phyloP scores from a whole-genome alignment of 2,888 invertebrate species.

The Thymelicus sylvestris region DNA sequence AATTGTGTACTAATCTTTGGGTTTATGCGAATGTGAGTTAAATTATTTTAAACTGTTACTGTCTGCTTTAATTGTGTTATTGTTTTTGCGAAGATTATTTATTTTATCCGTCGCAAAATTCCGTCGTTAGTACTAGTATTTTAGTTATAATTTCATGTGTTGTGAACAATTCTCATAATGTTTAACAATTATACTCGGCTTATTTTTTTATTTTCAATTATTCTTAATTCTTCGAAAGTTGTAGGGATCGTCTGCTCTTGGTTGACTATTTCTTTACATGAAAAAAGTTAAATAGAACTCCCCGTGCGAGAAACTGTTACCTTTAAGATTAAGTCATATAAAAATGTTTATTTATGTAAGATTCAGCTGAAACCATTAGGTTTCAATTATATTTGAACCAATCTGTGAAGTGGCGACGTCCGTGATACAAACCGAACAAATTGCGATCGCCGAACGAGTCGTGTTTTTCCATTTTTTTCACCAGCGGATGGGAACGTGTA shows the following conservation, averaged over 20 bases:
- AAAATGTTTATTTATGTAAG: background rate
- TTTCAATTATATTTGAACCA: constrained; percentile 70
- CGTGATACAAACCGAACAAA: constrained; percentile 66
- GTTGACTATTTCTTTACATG: too few relatives aligned
- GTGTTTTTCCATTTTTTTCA: constrained; percentile 68
- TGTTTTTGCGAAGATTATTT: background rate
- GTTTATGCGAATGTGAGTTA: constrained; percentile 13
- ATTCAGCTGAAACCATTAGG: constrained; percentile 56
- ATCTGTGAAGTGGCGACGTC: constrained; percentile 55
- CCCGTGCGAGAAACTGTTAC: too few relatives aligned
- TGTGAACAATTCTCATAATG: too few relatives aligned
- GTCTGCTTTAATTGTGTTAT: background rate
- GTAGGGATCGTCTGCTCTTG: too few relatives aligned
- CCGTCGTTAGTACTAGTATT: too few relatives aligned
- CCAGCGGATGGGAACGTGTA: constrained; percentile 71
- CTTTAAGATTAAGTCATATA: too few relatives aligned
- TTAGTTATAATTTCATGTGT: too few relatives aligned
- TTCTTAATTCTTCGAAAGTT: too few relatives aligned
- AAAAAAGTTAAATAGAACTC: too few relatives aligned
- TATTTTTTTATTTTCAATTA: too few relatives aligned
- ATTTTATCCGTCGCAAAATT: too few relatives aligned
- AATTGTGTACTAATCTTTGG: constrained; percentile 40
- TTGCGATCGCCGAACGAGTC: constrained; percentile 64
- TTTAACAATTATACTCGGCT: too few relatives aligned
- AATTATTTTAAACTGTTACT: background rate